Base-by-base conservation (phyloP, 2,113 vertebrate genomes). In the Pomatorhinus ruficollis region DNA sequence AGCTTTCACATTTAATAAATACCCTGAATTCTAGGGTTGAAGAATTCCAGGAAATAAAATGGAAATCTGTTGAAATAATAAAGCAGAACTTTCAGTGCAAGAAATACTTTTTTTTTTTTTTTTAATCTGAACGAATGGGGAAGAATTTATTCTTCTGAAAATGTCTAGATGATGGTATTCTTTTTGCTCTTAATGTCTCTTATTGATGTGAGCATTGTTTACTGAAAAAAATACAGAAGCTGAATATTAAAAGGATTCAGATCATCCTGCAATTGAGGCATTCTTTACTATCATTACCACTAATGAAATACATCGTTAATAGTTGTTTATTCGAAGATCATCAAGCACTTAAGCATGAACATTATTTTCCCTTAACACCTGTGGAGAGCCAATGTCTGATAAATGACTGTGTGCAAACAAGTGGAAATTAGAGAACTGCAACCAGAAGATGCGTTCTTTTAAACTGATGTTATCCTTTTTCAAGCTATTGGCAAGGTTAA, bases 321-420 rank as follows among this genome's bases (percentile, higher is more conserved):
- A 89, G 72, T 81, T 95, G 71, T 95, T 90, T 89, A 95, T 66
- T 87, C 42, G 68, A 75, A 59, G 83, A 89, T 95, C 72, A 86
- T 90, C 80, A 93, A 89, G 64, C 80, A 68, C 83, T 86, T 81
- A 83, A 84, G 56, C 24, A 24, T 66, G 49, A 87, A 66, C 80
- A 50, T 69, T 92, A 33, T 74, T 96, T 85, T 95, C 78, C 81
- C 56, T 63, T 84, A 74, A 87, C 69, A 89, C 77, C 76, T 42
- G 61, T 74, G 86, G 84, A 87, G 85, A 84, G 47, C 64, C 77
- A 40, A 20, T 50, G 71, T 77, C 65, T 83, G 76, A 60, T 81
- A 88, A 74, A 88, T 49, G 76, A 47, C 45, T 93, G 35, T 70
- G 49, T 94, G 68, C 85, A 94, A 92, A 83, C 88, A 93, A 88